A percentile compares a stretch with the other conserved stretches of the same genome.
Evolutionary conservation across 2,888 invertebrate species (phyloP).

Genomic region (Caprella mutica): DNA sequence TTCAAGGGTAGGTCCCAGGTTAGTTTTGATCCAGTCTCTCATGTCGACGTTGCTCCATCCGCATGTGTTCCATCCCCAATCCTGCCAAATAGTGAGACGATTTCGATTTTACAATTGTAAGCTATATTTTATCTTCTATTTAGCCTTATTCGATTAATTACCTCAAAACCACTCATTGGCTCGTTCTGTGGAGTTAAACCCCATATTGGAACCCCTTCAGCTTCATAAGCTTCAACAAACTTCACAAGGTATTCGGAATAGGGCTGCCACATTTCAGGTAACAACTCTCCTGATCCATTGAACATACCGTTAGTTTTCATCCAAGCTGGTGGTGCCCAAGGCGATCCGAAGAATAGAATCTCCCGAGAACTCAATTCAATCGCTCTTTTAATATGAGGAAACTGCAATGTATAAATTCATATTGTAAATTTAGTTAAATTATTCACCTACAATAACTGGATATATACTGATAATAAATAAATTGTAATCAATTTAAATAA

Average conservation of each 20-base stretch:
- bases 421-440: too few species aligned
- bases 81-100: too few species aligned
- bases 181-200: slow-evolving; percentile 79
- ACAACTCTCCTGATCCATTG: slow-evolving; percentile 44
- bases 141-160: slow-evolving; percentile 3
- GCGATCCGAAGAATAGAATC: slow-evolving; percentile 44
- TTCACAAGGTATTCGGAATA: slow-evolving; percentile 67
- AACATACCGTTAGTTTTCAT: slow-evolving; percentile 46
- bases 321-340: slow-evolving; percentile 49
- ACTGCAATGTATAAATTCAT: too few species aligned
- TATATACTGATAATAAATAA: too few species aligned
- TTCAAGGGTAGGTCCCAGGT: slow-evolving; percentile 18
- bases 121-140: too few species aligned
- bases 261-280: slow-evolving; percentile 53
- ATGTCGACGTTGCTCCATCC: slow-evolving; percentile 28
- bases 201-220: slow-evolving; percentile 52
- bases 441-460: too few species aligned
- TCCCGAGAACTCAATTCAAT: slow-evolving; percentile 37
- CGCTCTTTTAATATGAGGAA: slow-evolving; percentile 37
- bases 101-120: too few species aligned
- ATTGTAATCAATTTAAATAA: too few species aligned
- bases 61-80: slow-evolving; percentile 42
- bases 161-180: slow-evolving; percentile 50
- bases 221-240: slow-evolving; percentile 14
- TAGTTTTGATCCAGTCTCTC: slow-evolving; percentile 23